Base-by-base conservation (phyloP, 2,888 invertebrate genomes). In the Xylota sylvarum region DNA sequence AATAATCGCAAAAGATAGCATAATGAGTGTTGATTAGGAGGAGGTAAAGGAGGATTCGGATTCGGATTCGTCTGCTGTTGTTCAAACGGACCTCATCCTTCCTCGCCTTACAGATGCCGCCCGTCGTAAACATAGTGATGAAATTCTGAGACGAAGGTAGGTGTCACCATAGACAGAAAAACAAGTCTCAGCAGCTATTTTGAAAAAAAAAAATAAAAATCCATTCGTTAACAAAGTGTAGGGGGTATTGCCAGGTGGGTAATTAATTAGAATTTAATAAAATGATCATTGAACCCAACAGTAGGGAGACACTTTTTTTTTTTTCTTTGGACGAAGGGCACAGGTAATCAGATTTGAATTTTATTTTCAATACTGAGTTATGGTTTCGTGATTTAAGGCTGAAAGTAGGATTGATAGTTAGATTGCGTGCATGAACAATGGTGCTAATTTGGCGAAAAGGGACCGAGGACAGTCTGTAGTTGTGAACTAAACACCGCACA, bases 21-120 rank as follows among this genome's bases (percentile, higher is more conserved):
- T 76, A 76, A 76, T 76, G 65, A 76, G 55, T 67, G 76, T 48
- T 76, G 76, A 76, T 76, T 76, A 56, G 65, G n/a, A 52, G 55
- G 43, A 43, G 50, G 62, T n/a, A 19, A 19, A 43, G 10, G 55
- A 30, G 10, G 67, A 23, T 5, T 40, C 19, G n/a, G n/a, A n/a
- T n/a, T 40, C 7, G 9, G 32, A 35, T 17, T 56, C 35, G 32
- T 30, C 23, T 37, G 30, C 7, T 50, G 35, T n/a, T 35, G 19
- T 19, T 43, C 55, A 40, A 30, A 56, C 43, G 35, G 12, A 23
- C 4, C 30, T n/a, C 37, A 14, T 40, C 4, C 23, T 37, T 9
- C 35, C 19, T 69, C 17, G 9, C 55, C 19, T 17, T 5, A 17
- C 5, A 58, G 56, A 56, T 56, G 32, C 35, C 35, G 56, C 58